Percentiles rank a stretch among this genome's conserved stretches.
phyloP scores from a whole-genome alignment of 1,140 invertebrate species.

The Cataglyphis hispanica region DNA sequence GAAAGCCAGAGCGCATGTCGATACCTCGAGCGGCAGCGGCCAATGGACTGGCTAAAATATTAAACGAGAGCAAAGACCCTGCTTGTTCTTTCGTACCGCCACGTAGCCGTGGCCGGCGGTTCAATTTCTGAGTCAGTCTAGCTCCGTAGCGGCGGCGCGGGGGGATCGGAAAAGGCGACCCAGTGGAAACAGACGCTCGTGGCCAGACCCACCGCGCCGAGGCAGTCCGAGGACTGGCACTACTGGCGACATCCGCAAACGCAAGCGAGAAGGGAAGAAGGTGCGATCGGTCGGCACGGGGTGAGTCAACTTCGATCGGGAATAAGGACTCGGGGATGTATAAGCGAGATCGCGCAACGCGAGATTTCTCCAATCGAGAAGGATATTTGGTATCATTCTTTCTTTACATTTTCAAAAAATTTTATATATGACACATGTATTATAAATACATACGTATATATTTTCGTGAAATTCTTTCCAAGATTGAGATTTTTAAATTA shows the following conservation, averaged over 20 bases:
- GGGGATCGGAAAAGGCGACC: constrained; percentile 9
- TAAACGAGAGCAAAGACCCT: constrained; percentile 86
- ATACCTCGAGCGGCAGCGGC: constrained; percentile 80
- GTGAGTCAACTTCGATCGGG: constrained; percentile 24
- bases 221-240: constrained; percentile 46
- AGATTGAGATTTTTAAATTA: constrained; percentile 11
- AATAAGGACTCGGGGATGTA: not conserved
- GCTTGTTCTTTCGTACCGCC: constrained; percentile 66
- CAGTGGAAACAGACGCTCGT: constrained; percentile 69
- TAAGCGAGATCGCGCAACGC: not conserved
- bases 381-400: not conserved
- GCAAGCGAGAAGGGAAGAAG: constrained; percentile 19
- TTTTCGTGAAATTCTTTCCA: not conserved
- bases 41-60: constrained; percentile 86
- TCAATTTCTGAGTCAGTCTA: constrained; percentile 74
- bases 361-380: not conserved
- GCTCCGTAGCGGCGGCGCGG: constrained; percentile 5
- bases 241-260: constrained; percentile 71
- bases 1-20: constrained; percentile 80
- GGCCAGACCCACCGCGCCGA: constrained; percentile 20
- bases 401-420: not conserved
- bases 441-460: not conserved
- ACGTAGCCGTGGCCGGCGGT: constrained; percentile 71
- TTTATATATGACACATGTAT: not conserved
- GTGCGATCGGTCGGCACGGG: constrained; percentile 40